Conservation (phyloP, 2,113 vertebrate genomes). For the Macaca fascicularis region T2T-MFA8v1.1 NC_088389.1:69267001-69267500, state of each 20-base stretch:
- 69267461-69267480: neutral
- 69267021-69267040: neutral
- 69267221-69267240: neutral
- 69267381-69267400: neutral
- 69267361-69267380: neutral
- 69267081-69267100: neutral
- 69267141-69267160: neutral
- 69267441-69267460: neutral
- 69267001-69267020: neutral
- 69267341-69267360: neutral
- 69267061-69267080: neutral
- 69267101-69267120: neutral
- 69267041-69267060: neutral
- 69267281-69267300: neutral
- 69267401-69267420: neutral
- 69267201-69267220: neutral
- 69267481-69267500: neutral
- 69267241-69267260: neutral
- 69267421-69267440: neutral
- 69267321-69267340: neutral
- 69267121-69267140: neutral
- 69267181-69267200: neutral
- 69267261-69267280: neutral
- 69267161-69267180: neutral
- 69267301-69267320: neutral